Evolutionary conservation across 2,113 vertebrate genomes (phyloP).

Genomic region (Siniperca knerii): DNA sequence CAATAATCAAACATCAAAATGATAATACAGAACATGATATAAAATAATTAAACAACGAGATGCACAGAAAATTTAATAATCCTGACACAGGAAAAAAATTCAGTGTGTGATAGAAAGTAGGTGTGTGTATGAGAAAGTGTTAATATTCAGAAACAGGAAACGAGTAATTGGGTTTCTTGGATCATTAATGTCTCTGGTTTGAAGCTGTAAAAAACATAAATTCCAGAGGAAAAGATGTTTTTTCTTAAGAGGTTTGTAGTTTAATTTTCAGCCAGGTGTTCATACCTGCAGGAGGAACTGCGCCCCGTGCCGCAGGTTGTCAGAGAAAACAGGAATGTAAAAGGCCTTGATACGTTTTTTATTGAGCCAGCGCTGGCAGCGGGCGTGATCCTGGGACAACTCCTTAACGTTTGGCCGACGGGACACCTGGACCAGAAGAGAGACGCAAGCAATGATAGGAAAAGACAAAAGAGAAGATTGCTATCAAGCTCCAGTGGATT

Average conservation of each 20-base stretch:
- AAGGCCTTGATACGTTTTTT: conserved; percentile 95
- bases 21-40: not conserved
- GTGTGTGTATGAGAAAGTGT: not conserved
- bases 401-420: conserved; percentile 94
- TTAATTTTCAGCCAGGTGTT: not conserved
- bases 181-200: not conserved
- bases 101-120: not conserved
- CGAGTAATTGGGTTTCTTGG: not conserved
- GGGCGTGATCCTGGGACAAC: conserved; percentile 88
- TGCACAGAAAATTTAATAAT: not conserved
- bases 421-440: conserved; percentile 82
- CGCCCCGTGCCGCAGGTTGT: conserved; percentile 92
- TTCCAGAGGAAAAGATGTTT: not conserved
- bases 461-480: no score
- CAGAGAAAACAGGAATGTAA: conserved; percentile 93
- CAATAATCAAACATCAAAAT: not conserved
- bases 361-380: conserved; percentile 94
- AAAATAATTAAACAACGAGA: not conserved
- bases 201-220: not conserved
- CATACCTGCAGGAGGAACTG: conserved; percentile 93
- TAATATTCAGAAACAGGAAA: not conserved
- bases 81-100: not conserved
- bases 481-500: not conserved
- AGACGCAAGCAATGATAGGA: not conserved
- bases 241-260: no score